Evolutionary conservation across 2,797 vertebrate species (phyloP).

Genomic region (Neopelma chrysocephalum): DNA sequence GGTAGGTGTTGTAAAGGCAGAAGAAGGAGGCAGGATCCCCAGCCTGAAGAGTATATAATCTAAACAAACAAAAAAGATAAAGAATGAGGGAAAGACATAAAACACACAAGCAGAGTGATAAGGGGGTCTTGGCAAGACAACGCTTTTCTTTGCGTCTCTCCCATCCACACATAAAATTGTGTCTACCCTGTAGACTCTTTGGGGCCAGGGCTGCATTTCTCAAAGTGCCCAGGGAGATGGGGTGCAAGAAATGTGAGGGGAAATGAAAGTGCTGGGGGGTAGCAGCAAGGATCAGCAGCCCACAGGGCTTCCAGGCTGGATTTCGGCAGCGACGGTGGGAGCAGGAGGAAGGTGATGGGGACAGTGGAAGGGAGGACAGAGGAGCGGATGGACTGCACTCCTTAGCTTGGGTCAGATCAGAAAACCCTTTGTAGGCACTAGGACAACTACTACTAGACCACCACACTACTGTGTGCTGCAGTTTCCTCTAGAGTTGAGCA

Average conservation of each 20-base stretch:
- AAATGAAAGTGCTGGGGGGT: background rate
- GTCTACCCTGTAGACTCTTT: background rate
- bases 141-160: background rate
- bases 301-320: accelerated
- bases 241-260: background rate
- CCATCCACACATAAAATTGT: background rate
- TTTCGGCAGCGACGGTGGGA: accelerated
- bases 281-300: background rate
- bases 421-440: background rate
- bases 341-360: background rate
- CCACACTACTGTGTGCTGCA: background rate
- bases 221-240: background rate
- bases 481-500: background rate
- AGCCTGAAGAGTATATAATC: background rate
- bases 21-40: background rate
- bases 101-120: background rate
- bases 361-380: background rate
- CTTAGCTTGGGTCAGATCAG: background rate
- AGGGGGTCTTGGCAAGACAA: background rate
- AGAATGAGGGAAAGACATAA: conserved; percentile 4
- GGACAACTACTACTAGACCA: background rate
- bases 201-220: background rate
- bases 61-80: conserved; percentile 41
- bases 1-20: conserved; percentile 32
- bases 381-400: background rate